These are phyloP conservation scores for Crotophaga sulcirostris DNA, from an alignment of 2,113 vertebrate species.

Conservation along the genomic window DNA sequence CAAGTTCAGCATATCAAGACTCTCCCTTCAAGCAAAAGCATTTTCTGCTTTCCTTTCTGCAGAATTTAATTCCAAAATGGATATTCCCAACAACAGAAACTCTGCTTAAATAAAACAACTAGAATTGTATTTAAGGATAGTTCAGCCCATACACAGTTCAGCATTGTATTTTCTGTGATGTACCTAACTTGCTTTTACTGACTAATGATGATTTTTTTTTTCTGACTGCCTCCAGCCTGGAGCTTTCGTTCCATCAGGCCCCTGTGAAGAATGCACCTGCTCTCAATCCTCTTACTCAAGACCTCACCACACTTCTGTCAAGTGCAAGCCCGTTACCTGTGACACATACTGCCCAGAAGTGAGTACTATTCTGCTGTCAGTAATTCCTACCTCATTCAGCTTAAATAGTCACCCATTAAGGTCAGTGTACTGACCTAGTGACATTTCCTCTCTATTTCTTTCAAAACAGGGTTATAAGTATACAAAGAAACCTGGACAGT, in stretches of 20 bases:
- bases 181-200: background rate
- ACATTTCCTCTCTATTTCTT: background rate
- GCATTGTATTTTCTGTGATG: background rate
- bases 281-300: background rate
- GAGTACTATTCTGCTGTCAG: background rate
- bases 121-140: background rate
- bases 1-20: background rate
- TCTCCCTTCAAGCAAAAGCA: background rate
- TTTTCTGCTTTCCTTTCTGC: background rate
- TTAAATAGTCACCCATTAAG: background rate
- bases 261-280: slow-evolving; percentile 73
- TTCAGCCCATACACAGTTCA: background rate
- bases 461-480: slow-evolving; percentile 73
- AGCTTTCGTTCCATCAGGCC: slow-evolving; percentile 36
- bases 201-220: background rate
- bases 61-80: background rate
- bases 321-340: slow-evolving; percentile 62
- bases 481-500: slow-evolving; percentile 11
- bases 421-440: background rate
- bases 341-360: slow-evolving; percentile 61
- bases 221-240: slow-evolving; percentile 63
- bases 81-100: background rate
- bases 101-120: background rate
- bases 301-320: background rate
- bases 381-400: no score